These are phyloP conservation scores for Tenthredo notha DNA, from an alignment of 2,888 invertebrate species.

Conservation along the genomic window DNA sequence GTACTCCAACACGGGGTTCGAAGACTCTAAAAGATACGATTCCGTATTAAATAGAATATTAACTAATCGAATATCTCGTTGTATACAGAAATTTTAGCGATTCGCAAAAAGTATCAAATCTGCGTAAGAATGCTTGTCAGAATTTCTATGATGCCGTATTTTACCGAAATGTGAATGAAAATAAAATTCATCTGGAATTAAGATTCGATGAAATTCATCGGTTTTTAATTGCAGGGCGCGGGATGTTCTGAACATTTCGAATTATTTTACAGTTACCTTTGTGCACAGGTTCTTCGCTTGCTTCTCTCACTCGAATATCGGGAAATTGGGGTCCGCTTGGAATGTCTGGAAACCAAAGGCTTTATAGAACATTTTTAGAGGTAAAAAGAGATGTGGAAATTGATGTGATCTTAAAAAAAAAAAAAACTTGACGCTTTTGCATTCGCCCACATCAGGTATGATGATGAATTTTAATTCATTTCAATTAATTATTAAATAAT, in stretches of 20 bases:
- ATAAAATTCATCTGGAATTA: not conserved
- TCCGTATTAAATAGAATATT: not conserved
- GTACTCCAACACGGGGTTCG: not conserved
- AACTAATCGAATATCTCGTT: not conserved
- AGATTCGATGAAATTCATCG: not conserved
- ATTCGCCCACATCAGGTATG: not conserved
- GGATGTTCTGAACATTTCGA: not conserved
- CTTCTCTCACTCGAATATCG: not conserved
- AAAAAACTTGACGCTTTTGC: not conserved
- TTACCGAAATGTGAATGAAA: not conserved
- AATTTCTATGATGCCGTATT: not conserved
- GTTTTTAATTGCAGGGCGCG: not conserved
- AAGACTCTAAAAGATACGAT: not conserved
- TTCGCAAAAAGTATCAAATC: not conserved
- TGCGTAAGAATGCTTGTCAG: not conserved
- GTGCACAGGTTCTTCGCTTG: not conserved
- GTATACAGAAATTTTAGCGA: not conserved
- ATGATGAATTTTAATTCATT: not conserved
- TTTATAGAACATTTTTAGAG: not conserved
- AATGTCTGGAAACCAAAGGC: not conserved
- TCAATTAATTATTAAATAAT: too few relatives aligned
- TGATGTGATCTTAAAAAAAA: not conserved
- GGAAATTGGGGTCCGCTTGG: not conserved
- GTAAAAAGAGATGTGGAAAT: not conserved
- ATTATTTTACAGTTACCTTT: not conserved